Evolutionary conservation across 2,888 invertebrate species (phyloP).

Genomic region (Nomada flava): DNA sequence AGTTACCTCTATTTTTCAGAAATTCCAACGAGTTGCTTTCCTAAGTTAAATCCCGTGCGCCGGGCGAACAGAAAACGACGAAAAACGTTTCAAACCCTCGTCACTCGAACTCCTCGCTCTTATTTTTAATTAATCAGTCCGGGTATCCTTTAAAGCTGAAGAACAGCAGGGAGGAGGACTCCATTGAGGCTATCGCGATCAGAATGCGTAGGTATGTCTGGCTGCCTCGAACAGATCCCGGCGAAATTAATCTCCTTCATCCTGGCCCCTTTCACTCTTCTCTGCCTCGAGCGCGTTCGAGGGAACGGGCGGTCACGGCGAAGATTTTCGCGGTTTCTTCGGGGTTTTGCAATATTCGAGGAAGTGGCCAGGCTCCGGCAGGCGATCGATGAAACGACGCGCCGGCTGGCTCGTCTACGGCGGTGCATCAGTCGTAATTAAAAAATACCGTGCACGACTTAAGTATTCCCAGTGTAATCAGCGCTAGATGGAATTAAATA

Average conservation of each 20-base stretch:
- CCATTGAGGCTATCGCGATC: constrained; percentile 21
- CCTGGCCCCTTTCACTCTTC: background rate
- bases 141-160: constrained; percentile 8
- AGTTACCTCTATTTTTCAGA: constrained; percentile 16
- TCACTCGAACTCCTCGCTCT: background rate
- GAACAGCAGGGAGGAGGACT: constrained; percentile 2
- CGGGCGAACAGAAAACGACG: background rate
- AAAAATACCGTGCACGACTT: constrained; percentile 79
- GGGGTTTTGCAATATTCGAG: constrained; percentile 47
- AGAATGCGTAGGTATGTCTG: constrained; percentile 33
- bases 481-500: constrained; percentile 78
- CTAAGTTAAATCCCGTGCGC: background rate
- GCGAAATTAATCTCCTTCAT: constrained; percentile 40
- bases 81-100: background rate
- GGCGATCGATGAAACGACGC: constrained; percentile 45
- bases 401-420: constrained; percentile 29
- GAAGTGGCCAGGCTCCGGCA: constrained; percentile 7
- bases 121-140: constrained; percentile 26
- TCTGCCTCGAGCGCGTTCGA: background rate
- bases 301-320: constrained; percentile 8
- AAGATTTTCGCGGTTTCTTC: constrained; percentile 57
- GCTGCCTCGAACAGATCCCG: constrained; percentile 24
- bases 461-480: constrained; percentile 79
- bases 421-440: constrained; percentile 80
- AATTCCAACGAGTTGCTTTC: background rate